Percentiles rank a stretch among this genome's conserved stretches.
phyloP scores from a whole-genome alignment of 2,797 vertebrate species.

The Melanotaenia trifasciata region DNA sequence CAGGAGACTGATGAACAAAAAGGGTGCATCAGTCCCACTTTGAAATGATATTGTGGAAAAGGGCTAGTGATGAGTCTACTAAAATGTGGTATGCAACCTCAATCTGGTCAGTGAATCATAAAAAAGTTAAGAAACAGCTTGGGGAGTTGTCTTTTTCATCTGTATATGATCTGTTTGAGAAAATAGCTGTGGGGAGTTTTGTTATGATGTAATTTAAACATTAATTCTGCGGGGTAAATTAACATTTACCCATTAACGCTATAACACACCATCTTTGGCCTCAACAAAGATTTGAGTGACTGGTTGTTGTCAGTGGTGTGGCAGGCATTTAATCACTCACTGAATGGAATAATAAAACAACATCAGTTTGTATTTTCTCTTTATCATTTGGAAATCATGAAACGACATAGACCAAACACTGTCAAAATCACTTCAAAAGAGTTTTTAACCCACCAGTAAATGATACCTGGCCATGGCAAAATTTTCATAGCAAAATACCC shows the following conservation, averaged over 20 bases:
- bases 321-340: neutral
- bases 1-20: neutral
- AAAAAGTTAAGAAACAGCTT: neutral
- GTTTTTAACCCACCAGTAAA: slow-evolving; percentile 2
- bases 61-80: too few relatives aligned
- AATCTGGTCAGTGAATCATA: neutral
- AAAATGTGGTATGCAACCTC: too few relatives aligned
- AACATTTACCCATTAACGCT: neutral
- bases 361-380: neutral
- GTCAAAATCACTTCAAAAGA: neutral
- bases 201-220: too few relatives aligned
- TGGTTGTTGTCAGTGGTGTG: neutral
- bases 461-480: slow-evolving; percentile 6
- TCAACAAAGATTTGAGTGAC: too few relatives aligned
- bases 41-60: too few relatives aligned
- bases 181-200: too few relatives aligned
- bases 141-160: neutral
- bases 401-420: neutral
- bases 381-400: neutral
- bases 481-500: slow-evolving; percentile 23
- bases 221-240: neutral
- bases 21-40: too few relatives aligned
- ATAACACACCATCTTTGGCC: neutral
- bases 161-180: too few relatives aligned
- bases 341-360: neutral